These are phyloP conservation scores for Heliothis peltigera DNA, from an alignment of 2,888 invertebrate species.

Conservation along the genomic window DNA sequence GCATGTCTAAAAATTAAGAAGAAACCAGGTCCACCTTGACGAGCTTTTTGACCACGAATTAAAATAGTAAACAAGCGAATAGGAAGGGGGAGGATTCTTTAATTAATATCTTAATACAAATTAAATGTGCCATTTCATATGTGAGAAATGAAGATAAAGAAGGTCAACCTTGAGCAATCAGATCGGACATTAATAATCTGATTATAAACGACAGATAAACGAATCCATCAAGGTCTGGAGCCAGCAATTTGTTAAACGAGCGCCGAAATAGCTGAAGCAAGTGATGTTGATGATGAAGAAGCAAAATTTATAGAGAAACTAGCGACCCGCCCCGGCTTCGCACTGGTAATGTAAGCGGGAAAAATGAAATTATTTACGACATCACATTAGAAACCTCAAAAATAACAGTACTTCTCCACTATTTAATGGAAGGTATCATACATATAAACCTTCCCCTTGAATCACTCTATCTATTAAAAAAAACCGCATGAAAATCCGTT, in stretches of 20 bases:
- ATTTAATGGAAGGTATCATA: no score
- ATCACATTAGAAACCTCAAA: no score
- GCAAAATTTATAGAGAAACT: constrained; percentile 5
- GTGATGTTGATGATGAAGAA: no score
- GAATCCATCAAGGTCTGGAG: constrained; percentile 19
- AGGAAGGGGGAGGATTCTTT: constrained; percentile 18
- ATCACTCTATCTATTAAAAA: no score
- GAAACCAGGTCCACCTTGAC: constrained; percentile 10
- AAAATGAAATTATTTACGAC: no score
- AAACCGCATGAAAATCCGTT: no score
- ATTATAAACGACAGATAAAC: constrained; percentile 18
- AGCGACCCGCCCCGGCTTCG: no score
- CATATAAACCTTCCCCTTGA: no score
- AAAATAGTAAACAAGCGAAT: constrained; percentile 24
- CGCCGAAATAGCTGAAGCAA: not conserved
- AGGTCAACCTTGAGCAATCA: constrained; percentile 31
- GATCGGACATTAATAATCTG: constrained; percentile 35
- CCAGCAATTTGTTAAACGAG: constrained; percentile 1
- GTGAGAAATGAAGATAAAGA: constrained; percentile 39
- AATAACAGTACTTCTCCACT: no score
- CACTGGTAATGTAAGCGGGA: no score
- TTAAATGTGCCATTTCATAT: constrained; percentile 39
- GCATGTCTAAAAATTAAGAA: constrained; percentile 22
- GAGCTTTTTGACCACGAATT: not conserved
- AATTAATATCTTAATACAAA: constrained; percentile 31